Base-by-base conservation (phyloP, 2,113 vertebrate genomes). In the Alligator sinensis region DNA sequence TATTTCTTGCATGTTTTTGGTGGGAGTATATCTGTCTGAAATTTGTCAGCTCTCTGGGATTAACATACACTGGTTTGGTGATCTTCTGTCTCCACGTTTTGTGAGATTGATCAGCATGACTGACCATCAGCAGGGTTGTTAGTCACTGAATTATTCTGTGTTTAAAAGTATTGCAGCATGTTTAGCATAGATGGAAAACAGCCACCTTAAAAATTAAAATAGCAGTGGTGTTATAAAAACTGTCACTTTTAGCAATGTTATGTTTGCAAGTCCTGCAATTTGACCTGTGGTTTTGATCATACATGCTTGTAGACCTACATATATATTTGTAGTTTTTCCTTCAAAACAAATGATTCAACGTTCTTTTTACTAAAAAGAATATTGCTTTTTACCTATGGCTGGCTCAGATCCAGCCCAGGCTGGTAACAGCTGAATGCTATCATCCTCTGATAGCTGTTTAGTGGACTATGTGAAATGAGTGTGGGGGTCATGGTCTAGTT, bases 351-450 rank as follows among this genome's bases (percentile, higher is more conserved):
- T 91, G 89, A 27, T 34, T 88, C 61, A 75, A 57, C 9, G 22
- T 70, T 34, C 18, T 70, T 34, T 70, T 70, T 70, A 70, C 0
- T 0, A 13, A 70, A 68, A 68, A 2, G 76, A 87, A 82, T 70
- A 70, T 16, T 34, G 12, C 2, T 66, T 78, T 77, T 91, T 1
- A 19, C 83, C 76, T 86, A 70, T 64, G 17, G 14, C 63, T 83
- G 6, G 9, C 88, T 96, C 83, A 94, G 47, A 72, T 93, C 25
- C 18, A 13, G 72, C 55, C 24, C 62, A 80, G 24, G n/a, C 86
- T 91, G 38, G 9, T 38, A 62, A 76, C 5, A 92, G 28, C 16
- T 75, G 81, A 88, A 28, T 86, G 57, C 84, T 82, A 78, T 79
- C 60, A 57, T 54, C 27, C 6, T 59, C 72, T 82, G 27, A 75